A percentile compares a stretch with the other conserved stretches of the same genome.
These are phyloP conservation scores for Meandrina meandrites DNA, from an alignment of 92 coral and sea anemone species.

Conservation along the genomic window DNA sequence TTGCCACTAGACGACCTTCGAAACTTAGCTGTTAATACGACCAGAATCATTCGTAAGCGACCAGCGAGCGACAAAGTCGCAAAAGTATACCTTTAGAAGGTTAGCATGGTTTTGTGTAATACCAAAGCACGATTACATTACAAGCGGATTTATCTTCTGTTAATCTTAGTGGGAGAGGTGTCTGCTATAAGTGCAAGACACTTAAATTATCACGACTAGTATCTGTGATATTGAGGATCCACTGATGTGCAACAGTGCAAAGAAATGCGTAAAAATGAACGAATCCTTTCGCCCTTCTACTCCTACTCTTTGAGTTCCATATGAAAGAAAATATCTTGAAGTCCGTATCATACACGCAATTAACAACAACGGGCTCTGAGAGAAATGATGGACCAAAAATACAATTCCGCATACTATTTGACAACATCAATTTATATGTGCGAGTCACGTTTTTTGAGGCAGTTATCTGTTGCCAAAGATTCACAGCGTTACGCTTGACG, in stretches of 20 bases:
- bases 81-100: neutral
- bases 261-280: neutral
- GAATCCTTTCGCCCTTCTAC: neutral
- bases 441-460: neutral
- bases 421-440: neutral
- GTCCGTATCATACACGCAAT: neutral
- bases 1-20: neutral
- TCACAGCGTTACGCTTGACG: neutral
- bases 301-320: neutral
- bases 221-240: neutral
- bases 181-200: neutral
- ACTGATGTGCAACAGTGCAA: neutral
- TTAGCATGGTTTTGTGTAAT: neutral
- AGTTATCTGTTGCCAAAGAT: slow-evolving; percentile 1
- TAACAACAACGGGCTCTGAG: neutral
- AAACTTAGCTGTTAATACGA: neutral
- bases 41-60: neutral
- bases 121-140: neutral
- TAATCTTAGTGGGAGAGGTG: neutral
- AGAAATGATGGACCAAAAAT: neutral
- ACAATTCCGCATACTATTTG: neutral
- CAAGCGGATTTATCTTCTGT: neutral
- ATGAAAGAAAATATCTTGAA: neutral
- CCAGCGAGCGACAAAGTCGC: neutral
- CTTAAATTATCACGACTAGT: neutral